Evolutionary conservation across 2,888 invertebrate species (phyloP).

Genomic region (Meiosimyza platycephala): DNA sequence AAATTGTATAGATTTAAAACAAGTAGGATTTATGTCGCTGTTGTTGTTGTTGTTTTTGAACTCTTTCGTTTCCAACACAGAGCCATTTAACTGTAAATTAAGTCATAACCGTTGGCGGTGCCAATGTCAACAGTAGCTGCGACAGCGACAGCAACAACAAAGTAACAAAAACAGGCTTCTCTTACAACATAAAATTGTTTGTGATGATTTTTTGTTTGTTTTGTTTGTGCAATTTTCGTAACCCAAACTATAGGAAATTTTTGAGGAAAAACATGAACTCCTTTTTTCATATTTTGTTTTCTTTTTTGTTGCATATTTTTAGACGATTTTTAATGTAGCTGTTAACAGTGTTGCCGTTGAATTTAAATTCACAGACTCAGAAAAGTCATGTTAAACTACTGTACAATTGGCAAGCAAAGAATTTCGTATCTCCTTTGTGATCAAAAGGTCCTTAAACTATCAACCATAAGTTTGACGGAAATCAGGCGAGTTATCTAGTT

Average conservation of each 20-base stretch:
- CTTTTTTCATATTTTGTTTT: neutral
- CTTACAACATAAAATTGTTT: neutral
- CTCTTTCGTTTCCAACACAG: slow-evolving; percentile 3
- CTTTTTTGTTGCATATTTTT: slow-evolving; percentile 7
- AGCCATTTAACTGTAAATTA: slow-evolving; percentile 31
- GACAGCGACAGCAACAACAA: neutral
- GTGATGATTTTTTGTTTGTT: slow-evolving; percentile 35
- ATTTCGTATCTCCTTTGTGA: too few relatives aligned
- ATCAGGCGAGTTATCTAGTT: too few relatives aligned
- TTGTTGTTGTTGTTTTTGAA: slow-evolving; percentile 10
- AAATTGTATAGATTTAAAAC: too few relatives aligned
- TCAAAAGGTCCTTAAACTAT: too few relatives aligned
- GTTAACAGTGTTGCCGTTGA: too few relatives aligned
- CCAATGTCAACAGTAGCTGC: slow-evolving; percentile 16
- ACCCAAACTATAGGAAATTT: neutral
- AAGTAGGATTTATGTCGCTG: neutral
- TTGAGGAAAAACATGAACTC: neutral
- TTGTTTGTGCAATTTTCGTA: neutral
- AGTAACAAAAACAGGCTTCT: slow-evolving; percentile 16
- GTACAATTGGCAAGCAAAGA: too few relatives aligned
- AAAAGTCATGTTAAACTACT: too few relatives aligned
- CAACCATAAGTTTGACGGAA: too few relatives aligned
- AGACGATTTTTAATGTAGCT: too few relatives aligned
- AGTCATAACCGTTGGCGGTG: slow-evolving; percentile 23
- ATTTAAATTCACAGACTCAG: too few relatives aligned